A percentile compares a stretch with the other conserved stretches of the same genome.
phyloP scores from a whole-genome alignment of 2,113 vertebrate species.

The Neolamprologus fasciatus region DNA sequence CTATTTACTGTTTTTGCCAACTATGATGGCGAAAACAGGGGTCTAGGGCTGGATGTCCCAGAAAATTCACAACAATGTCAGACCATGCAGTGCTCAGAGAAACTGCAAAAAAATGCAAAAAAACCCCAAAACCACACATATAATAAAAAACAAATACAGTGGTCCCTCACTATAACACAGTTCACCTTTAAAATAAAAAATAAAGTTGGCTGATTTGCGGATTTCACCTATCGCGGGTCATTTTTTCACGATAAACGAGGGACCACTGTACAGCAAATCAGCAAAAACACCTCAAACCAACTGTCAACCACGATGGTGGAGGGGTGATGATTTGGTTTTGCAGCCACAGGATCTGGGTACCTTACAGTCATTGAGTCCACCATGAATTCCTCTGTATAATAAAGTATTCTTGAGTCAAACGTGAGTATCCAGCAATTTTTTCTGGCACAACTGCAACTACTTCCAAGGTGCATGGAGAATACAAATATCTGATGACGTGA shows the following conservation, averaged over 20 bases:
- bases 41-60: not conserved
- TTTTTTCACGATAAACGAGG: not conserved
- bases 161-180: not conserved
- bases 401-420: not conserved
- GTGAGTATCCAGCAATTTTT: not conserved
- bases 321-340: not conserved
- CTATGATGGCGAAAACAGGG: not conserved
- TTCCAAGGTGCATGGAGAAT: not conserved
- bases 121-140: fast-evolving
- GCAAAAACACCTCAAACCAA: not conserved
- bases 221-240: not conserved
- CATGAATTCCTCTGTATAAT: not conserved
- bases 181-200: not conserved
- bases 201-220: not conserved
- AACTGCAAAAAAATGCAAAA: not conserved
- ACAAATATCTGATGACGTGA: not conserved
- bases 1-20: not conserved
- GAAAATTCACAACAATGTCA: not conserved
- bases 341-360: not conserved
- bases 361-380: not conserved
- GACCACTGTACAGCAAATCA: not conserved
- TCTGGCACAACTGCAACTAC: not conserved
- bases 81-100: not conserved
- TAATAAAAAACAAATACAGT: not conserved
- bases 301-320: not conserved